Evolutionary conservation across 2,113 vertebrate species (phyloP), one percentile per base, ranked within the genome.

Genomic region (Protobothrops mucrosquamatus): DNA sequence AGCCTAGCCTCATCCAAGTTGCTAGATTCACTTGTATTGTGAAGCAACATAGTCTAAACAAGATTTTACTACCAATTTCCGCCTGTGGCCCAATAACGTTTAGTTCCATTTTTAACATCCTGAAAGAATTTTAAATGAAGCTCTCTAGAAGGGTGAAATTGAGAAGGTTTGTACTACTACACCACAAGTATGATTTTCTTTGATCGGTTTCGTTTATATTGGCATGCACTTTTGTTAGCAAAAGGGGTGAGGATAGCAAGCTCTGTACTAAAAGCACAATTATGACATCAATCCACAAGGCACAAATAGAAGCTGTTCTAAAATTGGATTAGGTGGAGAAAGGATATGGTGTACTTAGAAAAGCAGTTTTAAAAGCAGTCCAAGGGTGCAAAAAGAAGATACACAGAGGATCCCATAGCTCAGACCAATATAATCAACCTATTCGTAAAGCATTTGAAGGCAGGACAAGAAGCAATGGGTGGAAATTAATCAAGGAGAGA

Each of bases 121-220:
- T 88, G n/a, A 51, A 92, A 88, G 7, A 81, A 88, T 64, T 51
- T 89, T 59, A 48, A 59, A 48, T 51, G 81, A 54, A 92, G 87
- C 26, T 92, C 18, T 46, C 39, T n/a, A 46, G 51, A 81, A 56
- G 51, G 46, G 26, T 54, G 20, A 51, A 89, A 92, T 29, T 39
- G 61, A 24, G 69, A 89, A 85, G 20, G 26, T 12, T 43, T 51
- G 69, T 48, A 46, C 52, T 57, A 18, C 88, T 89, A 92, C 20
- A 89, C 69, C 39, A 24, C 92, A 92, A 89, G 26, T 92, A 89
- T 85, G 92, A 88, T 85, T 89, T 92, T 89, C 69, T 92, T 92
- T 92, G 92, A 85, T 92, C 92, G 89, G 54, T 22, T 59, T 51
- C 6, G 55, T 92, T 92, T 89, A 89, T 85, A 92, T 89, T 92